Evolutionary conservation across 2,888 invertebrate genomes (phyloP), one percentile per base, ranked within the genome.

Genomic region (Allolobophora icterica): DNA sequence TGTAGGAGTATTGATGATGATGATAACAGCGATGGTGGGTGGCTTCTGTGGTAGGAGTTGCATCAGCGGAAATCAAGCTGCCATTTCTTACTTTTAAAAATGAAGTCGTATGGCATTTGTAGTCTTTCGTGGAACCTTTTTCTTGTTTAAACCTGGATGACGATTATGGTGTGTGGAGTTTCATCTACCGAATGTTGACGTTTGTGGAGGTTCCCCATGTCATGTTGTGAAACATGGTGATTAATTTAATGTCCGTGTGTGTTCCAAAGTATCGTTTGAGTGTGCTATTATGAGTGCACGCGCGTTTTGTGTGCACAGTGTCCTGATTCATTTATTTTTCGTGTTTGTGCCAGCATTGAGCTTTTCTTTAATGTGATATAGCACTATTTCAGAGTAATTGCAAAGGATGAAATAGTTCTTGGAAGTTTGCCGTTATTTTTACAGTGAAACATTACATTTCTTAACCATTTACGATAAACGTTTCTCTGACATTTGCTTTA

Each of bases 351-450:
- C n/a, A 17, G 30, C 2, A 17, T 71, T n/a, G 71, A 71, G 71
- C 71, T n/a, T n/a, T 30, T 71, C 11, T 71, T 71, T 71, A 71
- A 71, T 71, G 71, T 71, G 71, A 71, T 71, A 71, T n/a, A 30
- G 30, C 71, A 13, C 71, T 71, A n/a, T 71, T 52, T 71, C 71
- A 30, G 71, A 71, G 71, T 71, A 71, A 71, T n/a, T 13, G 71
- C 71, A 71, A n/a, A 71, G 71, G 71, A 71, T 52, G 71, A 71
- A 71, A 71, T 71, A 71, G 71, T 71, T n/a, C 11, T 2, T 71
- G 71, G 71, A n/a, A n/a, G n/a, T 71, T 71, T 71, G 45, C 71
- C n/a, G n/a, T 71, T 71, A 71, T 71, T 71, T 71, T 71, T 71
- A 11, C 71, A 71, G 71, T 71, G 71, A 30, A 71, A 71, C 71